Conservation (phyloP, 2,113 vertebrate genomes). For the Ardeotis arabs region DNA sequence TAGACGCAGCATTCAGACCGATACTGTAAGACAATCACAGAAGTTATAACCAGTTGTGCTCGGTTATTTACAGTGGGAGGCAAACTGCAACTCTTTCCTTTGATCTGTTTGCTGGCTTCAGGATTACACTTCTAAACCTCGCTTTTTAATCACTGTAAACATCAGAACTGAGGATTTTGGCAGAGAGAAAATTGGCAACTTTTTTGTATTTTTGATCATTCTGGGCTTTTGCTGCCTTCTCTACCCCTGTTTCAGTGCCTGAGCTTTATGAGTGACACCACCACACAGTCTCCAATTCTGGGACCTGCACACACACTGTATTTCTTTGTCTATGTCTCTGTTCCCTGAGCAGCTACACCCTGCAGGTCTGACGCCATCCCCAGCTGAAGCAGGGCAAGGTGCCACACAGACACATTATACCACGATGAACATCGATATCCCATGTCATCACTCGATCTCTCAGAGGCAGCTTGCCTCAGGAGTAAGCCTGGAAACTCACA, state of each 20-base stretch:
- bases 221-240: neutral
- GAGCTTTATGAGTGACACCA: neutral
- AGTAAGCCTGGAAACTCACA: neutral
- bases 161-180: constrained; percentile 1
- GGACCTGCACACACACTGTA: neutral
- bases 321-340: neutral
- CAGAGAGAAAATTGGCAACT: constrained; percentile 1
- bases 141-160: constrained; percentile 28
- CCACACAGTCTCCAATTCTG: accelerated
- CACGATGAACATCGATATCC: accelerated
- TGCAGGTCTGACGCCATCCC: neutral
- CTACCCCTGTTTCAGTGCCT: neutral
- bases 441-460: neutral
- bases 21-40: neutral
- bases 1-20: neutral
- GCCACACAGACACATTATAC: neutral
- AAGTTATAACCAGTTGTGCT: neutral
- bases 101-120: constrained; percentile 10
- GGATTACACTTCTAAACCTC: constrained; percentile 14
- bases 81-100: neutral
- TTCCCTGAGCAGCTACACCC: accelerated
- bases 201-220: neutral
- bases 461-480: neutral
- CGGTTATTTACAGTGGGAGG: neutral
- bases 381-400: neutral